Conservation (phyloP, 35 echinoderm and acorn worm species). For the Ophiothrix spiculata region DNA sequence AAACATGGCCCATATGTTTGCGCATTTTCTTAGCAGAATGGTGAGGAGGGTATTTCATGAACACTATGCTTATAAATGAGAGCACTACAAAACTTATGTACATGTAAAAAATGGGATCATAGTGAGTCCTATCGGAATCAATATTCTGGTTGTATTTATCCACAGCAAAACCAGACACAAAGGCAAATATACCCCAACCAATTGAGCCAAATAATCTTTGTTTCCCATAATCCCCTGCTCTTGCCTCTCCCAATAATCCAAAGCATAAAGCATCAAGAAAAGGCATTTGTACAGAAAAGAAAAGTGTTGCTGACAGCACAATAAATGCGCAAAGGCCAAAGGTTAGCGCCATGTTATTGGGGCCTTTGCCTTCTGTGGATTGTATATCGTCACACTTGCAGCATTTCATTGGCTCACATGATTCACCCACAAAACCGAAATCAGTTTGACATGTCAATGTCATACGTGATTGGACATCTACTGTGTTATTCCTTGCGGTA, state of each 20-base stretch:
- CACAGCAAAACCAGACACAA: conserved; percentile 68
- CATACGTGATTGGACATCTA: too few relatives aligned
- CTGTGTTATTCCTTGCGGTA: too few relatives aligned
- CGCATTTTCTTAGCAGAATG: conserved; percentile 19
- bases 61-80: not conserved
- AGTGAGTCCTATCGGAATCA: conserved; percentile 9
- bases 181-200: conserved; percentile 82
- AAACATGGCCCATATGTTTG: conserved; percentile 19
- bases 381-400: not conserved
- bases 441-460: too few relatives aligned
- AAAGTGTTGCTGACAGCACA: not conserved
- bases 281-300: not conserved
- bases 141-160: conserved; percentile 25
- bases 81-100: conserved; percentile 25
- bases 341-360: not conserved
- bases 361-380: not conserved
- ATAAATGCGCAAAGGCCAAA: not conserved
- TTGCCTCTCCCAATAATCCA: conserved; percentile 46
- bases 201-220: conserved; percentile 87
- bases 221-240: conserved; percentile 72
- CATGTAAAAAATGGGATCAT: conserved; percentile 49
- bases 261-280: conserved; percentile 12
- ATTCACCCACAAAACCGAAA: too few relatives aligned
- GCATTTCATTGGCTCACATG: too few relatives aligned
- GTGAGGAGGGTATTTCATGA: conserved; percentile 39